Conservation (phyloP, 2,797 vertebrate species). For the Picus viridis region DNA sequence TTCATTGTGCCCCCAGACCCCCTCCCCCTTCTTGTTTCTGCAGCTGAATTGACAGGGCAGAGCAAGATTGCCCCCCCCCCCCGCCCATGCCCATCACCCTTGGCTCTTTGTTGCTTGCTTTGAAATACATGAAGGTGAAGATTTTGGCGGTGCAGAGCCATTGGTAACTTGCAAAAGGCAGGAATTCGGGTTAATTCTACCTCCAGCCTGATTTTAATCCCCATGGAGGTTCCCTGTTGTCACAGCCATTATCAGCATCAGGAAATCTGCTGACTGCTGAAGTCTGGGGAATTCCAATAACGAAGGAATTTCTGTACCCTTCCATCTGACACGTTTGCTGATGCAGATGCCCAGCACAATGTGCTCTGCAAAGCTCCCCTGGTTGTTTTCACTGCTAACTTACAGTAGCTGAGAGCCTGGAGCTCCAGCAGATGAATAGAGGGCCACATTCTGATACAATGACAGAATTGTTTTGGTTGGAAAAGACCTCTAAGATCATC, state of each 20-base stretch:
- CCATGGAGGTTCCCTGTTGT: background rate
- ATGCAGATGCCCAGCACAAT: background rate
- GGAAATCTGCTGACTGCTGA: conserved; percentile 7
- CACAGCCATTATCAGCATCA: background rate
- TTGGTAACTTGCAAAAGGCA: background rate
- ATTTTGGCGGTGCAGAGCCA: background rate
- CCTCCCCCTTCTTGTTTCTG: background rate
- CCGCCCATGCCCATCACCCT: background rate
- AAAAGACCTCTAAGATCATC: too few relatives aligned
- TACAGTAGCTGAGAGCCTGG: background rate
- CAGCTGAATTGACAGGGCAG: background rate
- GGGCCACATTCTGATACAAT: background rate
- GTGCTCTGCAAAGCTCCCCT: background rate
- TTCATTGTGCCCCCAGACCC: background rate
- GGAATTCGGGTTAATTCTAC: conserved; percentile 15
- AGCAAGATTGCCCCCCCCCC: background rate
- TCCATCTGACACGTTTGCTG: background rate
- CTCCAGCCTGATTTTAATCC: background rate
- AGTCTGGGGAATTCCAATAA: background rate
- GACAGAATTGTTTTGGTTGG: too few relatives aligned
- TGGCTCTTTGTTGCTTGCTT: background rate
- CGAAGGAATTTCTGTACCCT: background rate
- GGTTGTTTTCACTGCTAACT: background rate
- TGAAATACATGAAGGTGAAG: background rate
- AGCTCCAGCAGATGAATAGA: background rate